phyloP scores from a whole-genome alignment of 2,113 vertebrate genomes.

The Baryphthengus martii region DNA sequence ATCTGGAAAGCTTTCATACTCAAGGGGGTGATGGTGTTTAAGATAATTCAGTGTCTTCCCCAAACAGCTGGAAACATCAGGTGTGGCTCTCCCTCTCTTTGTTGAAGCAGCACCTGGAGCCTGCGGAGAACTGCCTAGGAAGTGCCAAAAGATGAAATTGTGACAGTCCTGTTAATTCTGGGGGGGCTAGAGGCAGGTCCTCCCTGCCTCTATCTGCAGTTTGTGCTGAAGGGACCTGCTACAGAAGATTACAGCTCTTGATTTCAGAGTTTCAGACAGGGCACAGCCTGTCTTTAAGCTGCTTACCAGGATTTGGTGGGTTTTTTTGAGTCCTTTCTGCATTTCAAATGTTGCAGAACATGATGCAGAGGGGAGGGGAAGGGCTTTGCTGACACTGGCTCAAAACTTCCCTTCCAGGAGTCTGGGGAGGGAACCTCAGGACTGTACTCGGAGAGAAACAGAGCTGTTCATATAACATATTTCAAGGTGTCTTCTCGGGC shows the following conservation, averaged over 20 bases:
- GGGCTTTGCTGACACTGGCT: not conserved
- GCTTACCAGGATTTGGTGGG: not conserved
- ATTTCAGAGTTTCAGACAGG: not conserved
- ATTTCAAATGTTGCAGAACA: not conserved
- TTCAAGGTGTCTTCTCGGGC: not conserved
- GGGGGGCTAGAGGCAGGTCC: not conserved
- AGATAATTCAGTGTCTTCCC: not conserved
- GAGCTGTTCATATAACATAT: rapidly evolving
- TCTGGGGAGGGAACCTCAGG: rapidly evolving
- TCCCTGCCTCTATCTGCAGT: not conserved
- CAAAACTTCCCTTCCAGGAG: not conserved
- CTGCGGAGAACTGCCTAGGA: rapidly evolving
- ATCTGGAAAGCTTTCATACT: not conserved
- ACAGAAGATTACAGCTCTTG: not conserved
- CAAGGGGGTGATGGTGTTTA: too few relatives aligned
- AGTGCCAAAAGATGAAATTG: not conserved
- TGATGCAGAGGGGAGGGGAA: not conserved
- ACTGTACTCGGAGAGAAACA: not conserved
- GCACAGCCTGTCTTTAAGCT: not conserved
- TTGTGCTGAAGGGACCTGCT: not conserved
- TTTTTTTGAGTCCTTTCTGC: not conserved
- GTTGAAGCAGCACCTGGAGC: not conserved
- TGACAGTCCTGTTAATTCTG: not conserved
- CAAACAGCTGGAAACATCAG: not conserved
- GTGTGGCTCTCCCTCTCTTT: not conserved